Base-by-base conservation (phyloP, 53 echinoderm and acorn worm species). In the Antedon mediterranea region DNA sequence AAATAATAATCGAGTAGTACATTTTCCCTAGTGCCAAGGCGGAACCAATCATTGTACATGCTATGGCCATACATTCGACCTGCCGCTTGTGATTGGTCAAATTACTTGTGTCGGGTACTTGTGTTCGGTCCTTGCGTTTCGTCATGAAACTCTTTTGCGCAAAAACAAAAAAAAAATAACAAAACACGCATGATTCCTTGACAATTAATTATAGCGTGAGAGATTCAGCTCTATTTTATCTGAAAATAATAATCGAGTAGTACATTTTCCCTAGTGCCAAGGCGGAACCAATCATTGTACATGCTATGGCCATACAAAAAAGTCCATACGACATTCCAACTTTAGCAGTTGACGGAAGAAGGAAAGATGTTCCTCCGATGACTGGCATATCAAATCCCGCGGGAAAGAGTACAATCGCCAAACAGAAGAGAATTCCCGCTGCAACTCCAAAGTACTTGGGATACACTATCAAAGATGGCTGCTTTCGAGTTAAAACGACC, bases 1-100 rank as follows among this genome's bases (percentile, higher is more conserved):
- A 87, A 29, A 94, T 91, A 31, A 94, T 94, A 82, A 94, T 91
- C n/a, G 89, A 90, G 85, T 85, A 94, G 83, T 94, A 94, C 91
- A 94, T 94, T 71, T 90, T 86, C 0, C 94, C 94, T n/a, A 94
- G 82, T 0, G 94, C 94, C 57, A 94, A 82, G 26, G 91, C 94
- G 30, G 94, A 82, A 13, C 94, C 94, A 37, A 84, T 89, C 28
- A 94, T 89, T 7, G 94, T 94, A 57, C 94, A 94, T 43, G 91
- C 75, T 72, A 94, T 94, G 7, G 90, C 94, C 0, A 89, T 94
- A 79, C 90, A 94, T n/a, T n/a, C n/a, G n/a, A n/a, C n/a, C n/a
- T n/a, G n/a, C n/a, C n/a, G n/a, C n/a, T n/a, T n/a, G n/a, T n/a
- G n/a, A n/a, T n/a, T n/a, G n/a, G n/a, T n/a, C n/a, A n/a, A n/a